Evolutionary conservation across 2,888 invertebrate genomes (phyloP), one percentile per base, ranked within the genome.

Genomic region (Nasonia oneida): DNA sequence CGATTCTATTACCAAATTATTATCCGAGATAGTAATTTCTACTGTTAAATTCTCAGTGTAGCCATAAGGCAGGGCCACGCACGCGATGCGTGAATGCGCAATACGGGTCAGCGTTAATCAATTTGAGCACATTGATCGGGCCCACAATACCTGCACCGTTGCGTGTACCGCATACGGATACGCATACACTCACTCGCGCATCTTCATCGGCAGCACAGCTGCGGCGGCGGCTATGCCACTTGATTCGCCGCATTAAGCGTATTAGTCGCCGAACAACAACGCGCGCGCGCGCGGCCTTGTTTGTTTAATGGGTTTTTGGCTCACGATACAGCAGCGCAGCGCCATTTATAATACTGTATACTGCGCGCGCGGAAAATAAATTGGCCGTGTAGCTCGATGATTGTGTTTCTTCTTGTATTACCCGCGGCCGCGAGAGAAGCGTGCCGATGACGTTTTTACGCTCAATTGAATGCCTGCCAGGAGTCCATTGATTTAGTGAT

Each of bases 91-190:
- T 33, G 71, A 80, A 75, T 75, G 42, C 39, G 77, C 71, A 73
- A 84, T 84, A 53, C 42, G 29, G 76, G 87, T 88, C 88, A 87
- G 86, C 89, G 89, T 91, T 91, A 91, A 91, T 90, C 91, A 90
- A 90, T 89, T 89, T 88, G 86, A 85, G 89, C n/a, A 23, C 90
- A 90, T 90, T 90, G 91, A 91, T 89, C 90, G 88, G 88, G 86
- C 85, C 89, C 88, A 89, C 90, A 90, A 90, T 90, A 87, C 87
- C 88, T 85, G 70, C 39, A 84, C 86, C 86, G 88, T 89, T 89
- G 88, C 88, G 88, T 84, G 88, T 88, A 82, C 87, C 84, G 78
- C 47, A 42, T 79, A 82, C 84, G 57, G 57, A 29, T 33, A 23
- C 74, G 12, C 50, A 18, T 57, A n/a, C 33, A 79, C 33, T 57